Percentiles rank a stretch among this genome's conserved stretches.
Conservation (phyloP, 2,888 invertebrate species). For the Dastarcus helophoroides region DNA sequence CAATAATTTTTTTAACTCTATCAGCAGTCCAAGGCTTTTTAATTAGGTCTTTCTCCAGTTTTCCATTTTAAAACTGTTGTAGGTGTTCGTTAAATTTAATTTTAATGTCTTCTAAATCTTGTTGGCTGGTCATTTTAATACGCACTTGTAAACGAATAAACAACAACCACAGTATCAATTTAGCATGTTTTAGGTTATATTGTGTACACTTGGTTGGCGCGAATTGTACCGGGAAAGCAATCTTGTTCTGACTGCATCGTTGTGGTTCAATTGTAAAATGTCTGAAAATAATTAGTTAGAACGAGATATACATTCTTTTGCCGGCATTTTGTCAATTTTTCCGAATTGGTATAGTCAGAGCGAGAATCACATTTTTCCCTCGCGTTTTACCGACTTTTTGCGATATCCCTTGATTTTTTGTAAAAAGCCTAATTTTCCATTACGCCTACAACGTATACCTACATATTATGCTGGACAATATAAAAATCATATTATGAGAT, state of each 20-base stretch:
- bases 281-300: neutral
- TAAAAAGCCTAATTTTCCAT: too few relatives aligned
- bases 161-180: neutral
- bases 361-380: slow-evolving; percentile 2
- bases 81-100: too few relatives aligned
- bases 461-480: too few relatives aligned
- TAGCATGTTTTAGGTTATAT: neutral
- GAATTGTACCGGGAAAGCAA: slow-evolving; percentile 1
- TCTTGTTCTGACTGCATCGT: slow-evolving; percentile 3
- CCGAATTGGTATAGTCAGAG: slow-evolving; percentile 4
- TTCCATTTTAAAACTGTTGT: too few relatives aligned
- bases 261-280: neutral
- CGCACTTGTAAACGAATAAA: neutral
- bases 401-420: slow-evolving; percentile 2
- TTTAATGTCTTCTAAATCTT: too few relatives aligned
- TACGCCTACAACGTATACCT: slow-evolving; percentile 1
- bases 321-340: slow-evolving; percentile 2
- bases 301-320: slow-evolving; percentile 1
- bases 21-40: too few relatives aligned
- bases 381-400: slow-evolving; percentile 3
- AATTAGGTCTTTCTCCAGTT: too few relatives aligned
- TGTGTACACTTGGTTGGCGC: neutral
- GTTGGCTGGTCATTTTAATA: neutral
- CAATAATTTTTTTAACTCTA: slow-evolving; percentile 2
- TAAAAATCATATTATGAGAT: too few relatives aligned